A percentile compares a stretch with the other conserved stretches of the same genome.
phyloP scores from a whole-genome alignment of 2,797 vertebrate genomes.

The Cichlasoma orientale region DNA sequence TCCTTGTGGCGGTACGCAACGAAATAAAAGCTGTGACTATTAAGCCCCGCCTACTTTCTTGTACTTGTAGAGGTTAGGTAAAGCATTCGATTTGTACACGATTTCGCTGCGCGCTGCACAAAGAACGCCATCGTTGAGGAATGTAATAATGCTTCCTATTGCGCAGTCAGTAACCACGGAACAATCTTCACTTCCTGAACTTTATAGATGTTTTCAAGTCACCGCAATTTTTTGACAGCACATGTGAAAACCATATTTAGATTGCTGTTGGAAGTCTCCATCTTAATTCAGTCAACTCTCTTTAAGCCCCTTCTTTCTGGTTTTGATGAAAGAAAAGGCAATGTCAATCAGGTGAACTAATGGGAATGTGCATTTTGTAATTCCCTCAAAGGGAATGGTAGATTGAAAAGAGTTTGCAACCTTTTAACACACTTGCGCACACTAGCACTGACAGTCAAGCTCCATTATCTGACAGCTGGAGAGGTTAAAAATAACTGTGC shows the following conservation, averaged over 20 bases:
- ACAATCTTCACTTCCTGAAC: conserved; percentile 41
- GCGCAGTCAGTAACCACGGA: conserved; percentile 66
- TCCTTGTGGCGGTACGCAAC: conserved; percentile 25
- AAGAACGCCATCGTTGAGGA: conserved; percentile 32
- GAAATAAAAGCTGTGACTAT: conserved; percentile 55
- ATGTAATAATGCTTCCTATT: conserved; percentile 37
- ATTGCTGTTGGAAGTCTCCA: conserved; percentile 70
- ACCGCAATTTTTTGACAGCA: conserved; percentile 54
- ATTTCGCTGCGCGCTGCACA: conserved; percentile 16
- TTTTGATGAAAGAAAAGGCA: conserved; percentile 77
- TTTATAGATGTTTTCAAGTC: conserved; percentile 59
- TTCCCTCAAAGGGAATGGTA: conserved; percentile 80
- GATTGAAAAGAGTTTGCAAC: conserved; percentile 84
- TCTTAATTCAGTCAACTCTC: conserved; percentile 70
- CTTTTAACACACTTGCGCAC: conserved; percentile 80
- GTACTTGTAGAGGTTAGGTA: conserved; percentile 2
- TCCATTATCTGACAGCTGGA: conserved; percentile 86
- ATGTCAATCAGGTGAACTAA: conserved; percentile 82
- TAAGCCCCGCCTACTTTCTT: conserved; percentile 8
- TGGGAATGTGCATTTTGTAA: conserved; percentile 81
- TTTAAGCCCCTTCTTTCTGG: conserved; percentile 56
- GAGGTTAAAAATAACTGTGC: conserved; percentile 86
- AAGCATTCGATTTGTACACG: neutral
- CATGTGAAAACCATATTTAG: conserved; percentile 67
- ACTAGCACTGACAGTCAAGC: conserved; percentile 80